Conservation (phyloP, 2,113 vertebrate genomes). For the Platysteira castanea region DNA sequence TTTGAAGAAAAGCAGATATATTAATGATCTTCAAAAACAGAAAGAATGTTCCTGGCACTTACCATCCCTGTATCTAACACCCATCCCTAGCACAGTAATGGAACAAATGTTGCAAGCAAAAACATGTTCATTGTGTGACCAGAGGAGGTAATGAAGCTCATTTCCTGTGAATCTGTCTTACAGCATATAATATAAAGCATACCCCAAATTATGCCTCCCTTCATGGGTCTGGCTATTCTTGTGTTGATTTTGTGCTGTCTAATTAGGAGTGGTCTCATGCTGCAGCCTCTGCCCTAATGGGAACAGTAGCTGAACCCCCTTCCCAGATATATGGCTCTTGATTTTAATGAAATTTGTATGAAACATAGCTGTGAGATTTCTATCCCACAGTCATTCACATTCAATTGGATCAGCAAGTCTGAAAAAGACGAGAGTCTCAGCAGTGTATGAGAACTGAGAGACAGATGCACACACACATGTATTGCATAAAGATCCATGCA, state of each 20-base stretch:
- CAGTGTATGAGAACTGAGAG: background rate
- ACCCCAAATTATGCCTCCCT: background rate
- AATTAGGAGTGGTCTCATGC: background rate
- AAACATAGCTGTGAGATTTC: background rate
- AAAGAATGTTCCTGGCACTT: slow-evolving; percentile 51
- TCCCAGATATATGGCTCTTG: background rate
- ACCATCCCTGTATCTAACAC: slow-evolving; percentile 22
- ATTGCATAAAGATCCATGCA: background rate
- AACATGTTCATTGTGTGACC: slow-evolving; percentile 32
- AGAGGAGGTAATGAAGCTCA: slow-evolving; percentile 39
- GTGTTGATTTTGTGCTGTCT: background rate
- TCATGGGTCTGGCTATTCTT: background rate
- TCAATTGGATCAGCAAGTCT: background rate
- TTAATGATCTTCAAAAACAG: slow-evolving; percentile 30
- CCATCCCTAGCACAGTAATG: slow-evolving; percentile 17
- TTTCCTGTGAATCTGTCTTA: slow-evolving; percentile 38
- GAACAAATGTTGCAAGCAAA: slow-evolving; percentile 43
- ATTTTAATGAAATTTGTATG: background rate
- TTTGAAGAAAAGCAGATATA: slow-evolving; percentile 32
- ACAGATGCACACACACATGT: background rate
- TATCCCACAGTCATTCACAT: background rate
- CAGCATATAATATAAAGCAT: background rate
- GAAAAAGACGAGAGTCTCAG: background rate
- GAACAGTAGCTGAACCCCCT: background rate
- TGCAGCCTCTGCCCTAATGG: background rate